Percentiles rank a stretch among this genome's conserved stretches.
phyloP scores from a whole-genome alignment of 2,888 invertebrate species.

The Watsonalla binaria region DNA sequence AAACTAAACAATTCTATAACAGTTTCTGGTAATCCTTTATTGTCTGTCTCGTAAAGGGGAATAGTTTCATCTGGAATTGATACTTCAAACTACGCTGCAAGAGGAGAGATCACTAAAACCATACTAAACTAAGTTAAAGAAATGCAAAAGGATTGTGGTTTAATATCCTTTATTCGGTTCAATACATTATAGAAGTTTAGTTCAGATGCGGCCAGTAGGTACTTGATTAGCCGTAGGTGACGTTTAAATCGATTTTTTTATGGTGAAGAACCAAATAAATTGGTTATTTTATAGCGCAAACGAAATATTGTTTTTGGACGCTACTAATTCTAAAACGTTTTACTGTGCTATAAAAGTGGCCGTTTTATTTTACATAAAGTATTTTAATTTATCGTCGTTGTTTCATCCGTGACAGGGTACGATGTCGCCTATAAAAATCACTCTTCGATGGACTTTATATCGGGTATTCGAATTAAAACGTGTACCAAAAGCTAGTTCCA shows the following conservation, averaged over 20 bases:
- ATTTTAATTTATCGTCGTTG: conserved; percentile 59
- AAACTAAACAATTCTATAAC: conserved; percentile 40
- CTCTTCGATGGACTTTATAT: conserved; percentile 36
- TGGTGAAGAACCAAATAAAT: conserved; percentile 41
- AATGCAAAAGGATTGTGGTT: neutral
- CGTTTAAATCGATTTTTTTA: conserved; percentile 12
- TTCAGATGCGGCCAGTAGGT: neutral
- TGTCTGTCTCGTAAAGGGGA: conserved; percentile 46
- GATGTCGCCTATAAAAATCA: conserved; percentile 46
- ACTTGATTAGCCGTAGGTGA: neutral
- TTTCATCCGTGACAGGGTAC: conserved; percentile 52
- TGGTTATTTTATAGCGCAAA: conserved; percentile 37
- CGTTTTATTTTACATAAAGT: conserved; percentile 59
- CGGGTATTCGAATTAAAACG: conserved; percentile 41
- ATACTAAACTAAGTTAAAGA: neutral
- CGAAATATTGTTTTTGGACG: conserved; percentile 51
- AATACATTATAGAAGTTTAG: no score
- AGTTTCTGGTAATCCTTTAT: conserved; percentile 59
- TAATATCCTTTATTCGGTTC: no score
- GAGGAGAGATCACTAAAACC: neutral
- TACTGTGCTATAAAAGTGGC: conserved; percentile 52
- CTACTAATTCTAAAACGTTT: conserved; percentile 50
- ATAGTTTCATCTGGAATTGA: conserved; percentile 50
- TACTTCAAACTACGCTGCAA: conserved; percentile 32
- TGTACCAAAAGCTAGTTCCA: conserved; percentile 27